Conservation (phyloP, 2,113 vertebrate genomes). For the Oncorhynchus mykiss region DNA sequence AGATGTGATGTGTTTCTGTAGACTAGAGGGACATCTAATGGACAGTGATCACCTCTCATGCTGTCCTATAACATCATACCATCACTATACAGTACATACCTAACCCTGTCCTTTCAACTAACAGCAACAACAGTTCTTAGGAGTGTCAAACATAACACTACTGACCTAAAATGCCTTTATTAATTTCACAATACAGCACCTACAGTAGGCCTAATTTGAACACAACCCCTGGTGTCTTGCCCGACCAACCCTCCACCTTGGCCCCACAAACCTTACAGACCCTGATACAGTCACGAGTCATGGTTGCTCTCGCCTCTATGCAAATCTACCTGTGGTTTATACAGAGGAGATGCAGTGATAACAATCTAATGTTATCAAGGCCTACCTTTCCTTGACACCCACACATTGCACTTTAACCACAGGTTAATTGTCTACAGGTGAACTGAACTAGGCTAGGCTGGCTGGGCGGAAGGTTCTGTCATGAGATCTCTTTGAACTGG, state of each 20-base stretch:
- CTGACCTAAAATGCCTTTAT: too few species aligned
- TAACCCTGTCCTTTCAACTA: too few species aligned
- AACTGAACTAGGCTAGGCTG: conserved; percentile 40
- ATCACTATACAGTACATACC: too few species aligned
- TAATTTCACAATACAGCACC: too few species aligned
- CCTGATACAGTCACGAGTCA: not conserved
- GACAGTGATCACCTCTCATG: conserved; percentile 8
- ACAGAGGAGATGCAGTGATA: conserved; percentile 56
- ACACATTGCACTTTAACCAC: conserved; percentile 68
- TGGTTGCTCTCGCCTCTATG: conserved; percentile 72
- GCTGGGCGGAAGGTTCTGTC: conserved; percentile 20
- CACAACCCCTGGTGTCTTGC: not conserved
- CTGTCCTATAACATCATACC: not conserved
- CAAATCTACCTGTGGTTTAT: conserved; percentile 63
- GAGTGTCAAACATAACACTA: too few species aligned
- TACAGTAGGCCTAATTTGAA: too few species aligned
- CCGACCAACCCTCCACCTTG: not conserved
- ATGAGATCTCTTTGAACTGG: conserved; percentile 24
- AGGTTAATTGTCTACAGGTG: conserved; percentile 75
- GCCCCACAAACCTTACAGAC: not conserved
- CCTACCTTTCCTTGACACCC: conserved; percentile 53
- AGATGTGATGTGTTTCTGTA: not conserved
- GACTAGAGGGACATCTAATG: conserved; percentile 58
- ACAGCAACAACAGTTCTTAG: too few species aligned
- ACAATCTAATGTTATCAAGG: conserved; percentile 46